These are phyloP conservation scores for Pelusios castaneus DNA, from an alignment of 2,113 vertebrate genomes.

Conservation along the genomic window DNA sequence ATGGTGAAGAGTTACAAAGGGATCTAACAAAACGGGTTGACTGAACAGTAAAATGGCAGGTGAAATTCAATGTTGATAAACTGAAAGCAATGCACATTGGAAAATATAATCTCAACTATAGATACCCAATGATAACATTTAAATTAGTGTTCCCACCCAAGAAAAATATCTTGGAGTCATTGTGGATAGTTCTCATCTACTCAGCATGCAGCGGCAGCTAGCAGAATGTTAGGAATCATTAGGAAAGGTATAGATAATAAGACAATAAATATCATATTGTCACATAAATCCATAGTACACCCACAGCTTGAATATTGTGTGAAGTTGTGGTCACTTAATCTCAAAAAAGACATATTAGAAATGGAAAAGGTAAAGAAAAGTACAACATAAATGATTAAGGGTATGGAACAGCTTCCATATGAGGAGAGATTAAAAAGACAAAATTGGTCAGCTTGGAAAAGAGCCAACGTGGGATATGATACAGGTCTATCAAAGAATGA, in stretches of 20 bases:
- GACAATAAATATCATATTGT: background rate
- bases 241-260: background rate
- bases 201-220: background rate
- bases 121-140: background rate
- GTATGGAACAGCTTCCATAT: background rate
- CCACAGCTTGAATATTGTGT: too few relatives aligned
- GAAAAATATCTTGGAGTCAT: background rate
- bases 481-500: background rate
- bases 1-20: background rate
- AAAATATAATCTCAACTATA: background rate
- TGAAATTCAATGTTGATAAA: background rate
- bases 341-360: background rate
- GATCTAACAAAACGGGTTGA: background rate
- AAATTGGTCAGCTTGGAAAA: background rate
- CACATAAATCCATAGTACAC: background rate
- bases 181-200: background rate
- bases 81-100: background rate
- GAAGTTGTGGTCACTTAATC: background rate
- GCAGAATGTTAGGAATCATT: background rate
- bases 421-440: background rate
- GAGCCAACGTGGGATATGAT: background rate
- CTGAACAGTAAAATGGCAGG: background rate
- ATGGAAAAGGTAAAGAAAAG: background rate
- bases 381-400: background rate
- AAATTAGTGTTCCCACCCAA: background rate